Evolutionary conservation across 2,113 vertebrate species (phyloP).

Genomic region (Athene cunicularia): DNA sequence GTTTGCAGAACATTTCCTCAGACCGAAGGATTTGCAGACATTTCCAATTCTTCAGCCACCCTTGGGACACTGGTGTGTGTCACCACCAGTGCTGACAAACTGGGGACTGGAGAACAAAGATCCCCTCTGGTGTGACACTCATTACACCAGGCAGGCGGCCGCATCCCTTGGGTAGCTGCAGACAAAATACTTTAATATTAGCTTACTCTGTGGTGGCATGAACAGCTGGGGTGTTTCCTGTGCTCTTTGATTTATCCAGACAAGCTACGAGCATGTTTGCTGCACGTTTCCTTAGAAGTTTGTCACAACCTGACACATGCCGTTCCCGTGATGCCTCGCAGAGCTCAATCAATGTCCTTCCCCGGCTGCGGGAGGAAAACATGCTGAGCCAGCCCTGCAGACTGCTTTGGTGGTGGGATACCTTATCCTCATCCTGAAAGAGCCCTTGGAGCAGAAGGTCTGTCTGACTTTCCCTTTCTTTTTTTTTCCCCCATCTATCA

Average conservation of each 20-base stretch:
- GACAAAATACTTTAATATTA: background rate
- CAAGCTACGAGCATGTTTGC: background rate
- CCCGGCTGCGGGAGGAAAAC: background rate
- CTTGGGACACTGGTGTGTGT: background rate
- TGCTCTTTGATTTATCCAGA: background rate
- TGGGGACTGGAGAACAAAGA: background rate
- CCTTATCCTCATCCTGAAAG: background rate
- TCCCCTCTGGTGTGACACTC: background rate
- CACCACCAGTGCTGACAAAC: background rate
- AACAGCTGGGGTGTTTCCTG: background rate
- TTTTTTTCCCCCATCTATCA: background rate
- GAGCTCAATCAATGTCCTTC: background rate
- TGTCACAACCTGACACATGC: background rate
- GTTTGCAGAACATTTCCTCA: background rate
- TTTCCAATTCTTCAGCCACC: background rate
- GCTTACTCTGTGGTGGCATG: fast-evolving
- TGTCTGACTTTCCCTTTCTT: background rate
- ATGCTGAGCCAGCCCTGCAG: background rate
- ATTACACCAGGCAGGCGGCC: fast-evolving
- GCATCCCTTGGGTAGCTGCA: background rate
- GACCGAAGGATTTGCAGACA: background rate
- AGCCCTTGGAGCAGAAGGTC: background rate
- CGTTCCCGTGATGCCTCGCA: background rate
- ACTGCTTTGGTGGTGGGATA: background rate
- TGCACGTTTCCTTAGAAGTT: background rate